Conservation (phyloP, 1,140 invertebrate genomes). For the Brachionus manjavacas region DNA sequence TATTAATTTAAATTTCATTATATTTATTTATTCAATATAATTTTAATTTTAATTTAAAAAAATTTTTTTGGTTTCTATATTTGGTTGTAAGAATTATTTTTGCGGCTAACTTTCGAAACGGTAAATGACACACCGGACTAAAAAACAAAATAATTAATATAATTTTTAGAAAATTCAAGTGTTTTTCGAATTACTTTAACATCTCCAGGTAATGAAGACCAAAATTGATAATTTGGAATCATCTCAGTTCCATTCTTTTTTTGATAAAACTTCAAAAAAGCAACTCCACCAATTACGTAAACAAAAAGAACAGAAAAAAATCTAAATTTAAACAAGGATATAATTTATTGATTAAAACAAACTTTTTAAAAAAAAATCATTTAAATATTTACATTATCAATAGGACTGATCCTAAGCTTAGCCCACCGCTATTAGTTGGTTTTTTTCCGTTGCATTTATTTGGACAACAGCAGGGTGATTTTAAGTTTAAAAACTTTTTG, state of each 20-base stretch:
- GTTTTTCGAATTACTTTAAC: background rate
- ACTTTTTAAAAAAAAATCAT: background rate
- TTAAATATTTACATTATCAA: background rate
- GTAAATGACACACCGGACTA: background rate
- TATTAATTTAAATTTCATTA: too few species aligned
- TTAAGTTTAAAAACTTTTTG: background rate
- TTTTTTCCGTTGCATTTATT: background rate
- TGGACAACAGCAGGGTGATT: slow-evolving; percentile 9
- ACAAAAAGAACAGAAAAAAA: background rate
- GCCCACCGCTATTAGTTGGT: background rate
- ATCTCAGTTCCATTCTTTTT: background rate
- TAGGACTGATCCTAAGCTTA: background rate
- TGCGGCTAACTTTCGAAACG: background rate
- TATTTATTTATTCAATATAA: too few species aligned
- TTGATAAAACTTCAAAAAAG: slow-evolving; percentile 1
- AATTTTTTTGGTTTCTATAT: too few species aligned
- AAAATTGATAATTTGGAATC: background rate
- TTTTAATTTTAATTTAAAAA: too few species aligned
- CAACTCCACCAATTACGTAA: background rate
- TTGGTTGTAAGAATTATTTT: background rate
- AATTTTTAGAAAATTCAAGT: background rate
- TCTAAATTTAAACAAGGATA: background rate
- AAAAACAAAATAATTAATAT: background rate
- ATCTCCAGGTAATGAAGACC: background rate
- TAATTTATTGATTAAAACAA: background rate